Evolutionary conservation across 2,797 vertebrate species (phyloP).

Genomic region (Falco peregrinus): DNA sequence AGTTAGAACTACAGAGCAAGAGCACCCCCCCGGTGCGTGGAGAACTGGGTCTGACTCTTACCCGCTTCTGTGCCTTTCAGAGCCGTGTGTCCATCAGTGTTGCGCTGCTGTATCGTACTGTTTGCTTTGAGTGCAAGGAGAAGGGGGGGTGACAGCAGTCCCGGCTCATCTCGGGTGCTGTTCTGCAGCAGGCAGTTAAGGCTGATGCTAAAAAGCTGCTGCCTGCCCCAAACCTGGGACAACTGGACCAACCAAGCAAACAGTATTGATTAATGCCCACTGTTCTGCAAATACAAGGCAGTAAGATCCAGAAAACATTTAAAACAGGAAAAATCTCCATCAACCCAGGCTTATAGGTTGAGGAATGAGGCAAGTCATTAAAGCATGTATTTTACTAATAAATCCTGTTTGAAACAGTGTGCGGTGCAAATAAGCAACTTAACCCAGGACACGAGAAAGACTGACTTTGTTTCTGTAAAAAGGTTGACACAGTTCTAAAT

Average conservation of each 20-base stretch:
- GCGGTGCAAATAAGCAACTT: background rate
- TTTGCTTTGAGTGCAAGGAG: background rate
- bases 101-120: background rate
- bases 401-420: background rate
- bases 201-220: background rate
- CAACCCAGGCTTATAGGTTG: background rate
- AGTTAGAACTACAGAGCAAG: background rate
- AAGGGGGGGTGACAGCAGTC: background rate
- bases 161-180: background rate
- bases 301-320: background rate
- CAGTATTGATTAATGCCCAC: background rate
- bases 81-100: fast-evolving
- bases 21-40: fast-evolving
- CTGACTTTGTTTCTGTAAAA: background rate
- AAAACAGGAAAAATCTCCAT: background rate
- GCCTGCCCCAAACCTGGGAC: background rate
- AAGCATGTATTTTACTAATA: background rate
- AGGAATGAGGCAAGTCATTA: background rate
- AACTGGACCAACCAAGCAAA: background rate
- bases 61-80: background rate
- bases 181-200: background rate
- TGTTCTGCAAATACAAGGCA: background rate
- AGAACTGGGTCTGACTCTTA: background rate
- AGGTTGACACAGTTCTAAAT: background rate
- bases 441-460: background rate